Conservation (phyloP, 2,888 invertebrate species). For the Aquatica leii region DNA sequence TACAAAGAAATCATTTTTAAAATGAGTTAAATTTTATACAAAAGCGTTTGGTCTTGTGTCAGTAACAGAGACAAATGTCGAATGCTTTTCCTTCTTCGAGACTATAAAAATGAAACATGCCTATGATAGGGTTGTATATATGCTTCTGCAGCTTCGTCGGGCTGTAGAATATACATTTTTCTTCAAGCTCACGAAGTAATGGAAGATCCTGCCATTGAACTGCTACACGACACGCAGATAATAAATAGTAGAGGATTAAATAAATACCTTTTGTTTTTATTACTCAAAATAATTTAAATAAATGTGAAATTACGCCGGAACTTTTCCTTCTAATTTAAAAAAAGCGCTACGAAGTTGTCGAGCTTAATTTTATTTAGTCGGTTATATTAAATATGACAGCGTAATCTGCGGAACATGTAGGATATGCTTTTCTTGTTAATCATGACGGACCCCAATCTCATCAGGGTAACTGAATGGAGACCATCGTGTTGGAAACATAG, state of each 20-base stretch:
- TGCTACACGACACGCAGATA: conserved; percentile 18
- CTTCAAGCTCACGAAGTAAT: conserved; percentile 27
- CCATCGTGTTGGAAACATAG: conserved; percentile 55
- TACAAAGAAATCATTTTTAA: conserved; percentile 16
- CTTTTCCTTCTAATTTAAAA: conserved; percentile 22
- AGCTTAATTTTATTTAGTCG: conserved; percentile 31
- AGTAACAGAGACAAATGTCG: conserved; percentile 41
- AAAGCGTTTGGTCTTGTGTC: conserved; percentile 36
- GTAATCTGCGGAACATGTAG: conserved; percentile 37
- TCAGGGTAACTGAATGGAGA: conserved; percentile 51
- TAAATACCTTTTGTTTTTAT: no score
- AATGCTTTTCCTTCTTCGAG: conserved; percentile 38
- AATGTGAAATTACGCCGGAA: background rate
- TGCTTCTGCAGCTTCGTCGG: conserved; percentile 27
- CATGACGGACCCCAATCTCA: conserved; percentile 51
- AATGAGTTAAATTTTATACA: conserved; percentile 22
- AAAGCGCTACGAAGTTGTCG: conserved; percentile 22
- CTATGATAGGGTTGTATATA: conserved; percentile 39
- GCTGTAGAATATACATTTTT: conserved; percentile 30
- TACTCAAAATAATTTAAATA: no score
- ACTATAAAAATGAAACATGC: conserved; percentile 45
- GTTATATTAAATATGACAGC: conserved; percentile 30
- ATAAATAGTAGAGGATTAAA: conserved; percentile 8
- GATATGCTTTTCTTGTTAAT: conserved; percentile 51
- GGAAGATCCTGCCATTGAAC: conserved; percentile 15